phyloP scores from a whole-genome alignment of 2,888 invertebrate genomes.

The Baccha elongata region DNA sequence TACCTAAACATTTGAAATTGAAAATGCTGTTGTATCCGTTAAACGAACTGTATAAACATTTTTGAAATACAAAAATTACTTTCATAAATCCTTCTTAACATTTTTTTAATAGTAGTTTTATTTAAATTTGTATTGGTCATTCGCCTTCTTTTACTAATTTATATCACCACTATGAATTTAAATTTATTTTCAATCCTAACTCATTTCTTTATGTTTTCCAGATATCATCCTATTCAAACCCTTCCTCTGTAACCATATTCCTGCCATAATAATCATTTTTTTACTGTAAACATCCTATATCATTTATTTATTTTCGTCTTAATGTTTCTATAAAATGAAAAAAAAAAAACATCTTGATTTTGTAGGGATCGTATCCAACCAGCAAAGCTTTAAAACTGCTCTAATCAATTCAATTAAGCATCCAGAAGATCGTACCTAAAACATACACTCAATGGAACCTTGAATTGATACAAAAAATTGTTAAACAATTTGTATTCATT shows the following conservation, averaged over 20 bases:
- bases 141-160: neutral
- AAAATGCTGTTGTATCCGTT: too few species aligned
- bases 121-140: slow-evolving; percentile 2
- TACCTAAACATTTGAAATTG: too few species aligned
- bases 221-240: slow-evolving; percentile 75
- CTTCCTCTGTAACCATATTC: slow-evolving; percentile 72
- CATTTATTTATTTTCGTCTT: slow-evolving; percentile 39
- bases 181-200: slow-evolving; percentile 16
- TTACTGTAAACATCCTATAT: slow-evolving; percentile 16
- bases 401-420: slow-evolving; percentile 39
- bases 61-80: too few species aligned
- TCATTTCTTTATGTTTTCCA: slow-evolving; percentile 50
- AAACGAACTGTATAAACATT: too few species aligned
- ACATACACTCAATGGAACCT: slow-evolving; percentile 37
- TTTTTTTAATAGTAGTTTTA: neutral
- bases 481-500: slow-evolving; percentile 45
- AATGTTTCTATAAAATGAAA: slow-evolving; percentile 38
- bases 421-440: slow-evolving; percentile 31
- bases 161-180: neutral
- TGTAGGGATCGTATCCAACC: slow-evolving; percentile 59
- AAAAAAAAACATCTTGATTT: slow-evolving; percentile 60
- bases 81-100: neutral
- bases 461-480: slow-evolving; percentile 7
- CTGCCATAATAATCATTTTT: slow-evolving; percentile 5
- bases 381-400: slow-evolving; percentile 56